A percentile compares a stretch with the other conserved stretches of the same genome.
phyloP scores from a whole-genome alignment of 2,888 invertebrate species.

The Synanthedon formicaeformis region DNA sequence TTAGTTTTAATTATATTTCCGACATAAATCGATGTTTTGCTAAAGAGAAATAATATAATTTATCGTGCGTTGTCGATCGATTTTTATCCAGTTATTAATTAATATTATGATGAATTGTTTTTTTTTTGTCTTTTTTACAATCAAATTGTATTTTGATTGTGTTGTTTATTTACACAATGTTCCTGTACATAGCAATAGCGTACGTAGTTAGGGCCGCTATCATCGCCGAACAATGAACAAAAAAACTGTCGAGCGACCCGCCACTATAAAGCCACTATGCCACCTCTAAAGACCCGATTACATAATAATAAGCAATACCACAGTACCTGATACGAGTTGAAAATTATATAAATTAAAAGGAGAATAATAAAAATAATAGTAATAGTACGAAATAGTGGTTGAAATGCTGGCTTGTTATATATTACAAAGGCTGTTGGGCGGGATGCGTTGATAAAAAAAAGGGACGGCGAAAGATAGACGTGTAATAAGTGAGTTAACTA shows the following conservation, averaged over 20 bases:
- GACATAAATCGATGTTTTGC: slow-evolving; percentile 69
- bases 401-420: not conserved
- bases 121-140: not conserved
- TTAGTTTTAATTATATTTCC: slow-evolving; percentile 68
- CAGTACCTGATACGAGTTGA: slow-evolving; percentile 52
- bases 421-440: slow-evolving; percentile 3
- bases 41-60: slow-evolving; percentile 47
- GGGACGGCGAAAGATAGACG: too few species aligned
- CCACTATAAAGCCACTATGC: not conserved
- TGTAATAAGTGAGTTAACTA: too few species aligned
- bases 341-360: slow-evolving; percentile 9
- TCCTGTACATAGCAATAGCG: not conserved
- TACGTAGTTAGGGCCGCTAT: not conserved
- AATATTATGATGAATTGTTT: not conserved
- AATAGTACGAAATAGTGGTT: slow-evolving; percentile 51
- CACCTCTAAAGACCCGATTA: not conserved
- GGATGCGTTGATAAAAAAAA: not conserved
- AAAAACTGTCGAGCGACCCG: not conserved
- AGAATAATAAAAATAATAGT: slow-evolving; percentile 30
- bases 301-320: slow-evolving; percentile 53
- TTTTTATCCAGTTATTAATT: not conserved
- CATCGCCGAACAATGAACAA: slow-evolving; percentile 7
- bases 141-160: not conserved
- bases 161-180: not conserved
- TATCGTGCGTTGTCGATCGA: slow-evolving; percentile 42